phyloP scores from a whole-genome alignment of 35 echinoderm and acorn worm species.

The Lytechinus pictus region DNA sequence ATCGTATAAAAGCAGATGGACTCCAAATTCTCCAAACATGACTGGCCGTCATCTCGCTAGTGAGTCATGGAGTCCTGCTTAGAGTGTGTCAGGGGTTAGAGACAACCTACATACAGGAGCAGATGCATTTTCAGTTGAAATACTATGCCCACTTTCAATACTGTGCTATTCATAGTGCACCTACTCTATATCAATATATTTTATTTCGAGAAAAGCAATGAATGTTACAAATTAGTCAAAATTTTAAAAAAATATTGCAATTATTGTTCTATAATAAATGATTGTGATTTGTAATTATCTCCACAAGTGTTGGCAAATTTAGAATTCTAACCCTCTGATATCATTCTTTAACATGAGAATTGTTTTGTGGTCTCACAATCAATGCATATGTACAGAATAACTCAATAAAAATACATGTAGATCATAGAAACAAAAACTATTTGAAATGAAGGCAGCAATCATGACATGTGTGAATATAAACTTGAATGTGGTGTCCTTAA shows the following conservation, averaged over 20 bases:
- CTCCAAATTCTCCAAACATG: background rate
- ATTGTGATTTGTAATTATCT: too few species aligned
- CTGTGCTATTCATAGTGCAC: background rate
- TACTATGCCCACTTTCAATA: background rate
- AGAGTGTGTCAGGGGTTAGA: background rate
- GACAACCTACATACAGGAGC: background rate
- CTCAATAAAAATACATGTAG: too few species aligned
- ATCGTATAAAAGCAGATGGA: slow-evolving; percentile 12
- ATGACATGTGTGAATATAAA: too few species aligned
- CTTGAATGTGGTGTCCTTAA: too few species aligned
- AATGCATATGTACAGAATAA: too few species aligned
- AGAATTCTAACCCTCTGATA: background rate
- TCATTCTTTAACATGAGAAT: too few species aligned
- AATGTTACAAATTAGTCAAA: background rate
- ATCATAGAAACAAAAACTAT: too few species aligned
- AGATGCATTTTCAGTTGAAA: background rate
- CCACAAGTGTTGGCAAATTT: background rate
- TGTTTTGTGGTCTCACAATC: too few species aligned
- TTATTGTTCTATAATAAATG: background rate
- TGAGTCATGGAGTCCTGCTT: slow-evolving; percentile 2
- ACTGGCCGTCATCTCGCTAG: background rate
- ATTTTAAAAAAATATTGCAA: background rate
- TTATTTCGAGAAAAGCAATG: background rate
- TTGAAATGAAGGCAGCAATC: too few species aligned
- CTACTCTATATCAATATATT: background rate